Percentiles rank a stretch among this genome's conserved stretches.
Evolutionary conservation across 2,797 vertebrate genomes (phyloP).

Genomic region (Choloepus didactylus): DNA sequence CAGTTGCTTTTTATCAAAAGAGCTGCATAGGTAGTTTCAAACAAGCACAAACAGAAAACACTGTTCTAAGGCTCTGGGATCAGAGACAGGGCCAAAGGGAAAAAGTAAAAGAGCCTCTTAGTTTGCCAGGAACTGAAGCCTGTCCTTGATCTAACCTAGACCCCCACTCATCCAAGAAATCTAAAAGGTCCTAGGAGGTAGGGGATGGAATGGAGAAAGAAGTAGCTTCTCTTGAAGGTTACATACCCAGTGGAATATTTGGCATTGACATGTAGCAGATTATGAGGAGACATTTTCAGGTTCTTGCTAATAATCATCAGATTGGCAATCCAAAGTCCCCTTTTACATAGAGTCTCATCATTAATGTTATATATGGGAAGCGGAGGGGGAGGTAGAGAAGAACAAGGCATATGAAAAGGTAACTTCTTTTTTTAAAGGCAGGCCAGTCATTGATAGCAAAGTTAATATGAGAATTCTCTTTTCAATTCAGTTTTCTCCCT

Average conservation of each 20-base stretch:
- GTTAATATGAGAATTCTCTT: not conserved
- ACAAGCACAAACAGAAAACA: not conserved
- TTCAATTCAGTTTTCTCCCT: not conserved
- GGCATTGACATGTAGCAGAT: not conserved
- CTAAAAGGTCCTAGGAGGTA: not conserved
- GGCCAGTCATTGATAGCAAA: not conserved
- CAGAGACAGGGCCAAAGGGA: not conserved
- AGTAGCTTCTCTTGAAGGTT: not conserved
- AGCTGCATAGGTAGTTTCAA: not conserved
- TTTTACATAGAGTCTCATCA: not conserved
- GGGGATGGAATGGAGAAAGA: not conserved
- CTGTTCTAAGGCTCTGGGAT: not conserved
- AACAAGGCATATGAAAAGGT: not conserved
- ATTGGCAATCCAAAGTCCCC: not conserved
- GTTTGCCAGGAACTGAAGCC: not conserved
- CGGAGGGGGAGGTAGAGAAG: too few species aligned
- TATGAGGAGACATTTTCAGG: not conserved
- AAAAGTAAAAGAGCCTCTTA: not conserved
- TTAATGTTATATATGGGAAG: not conserved
- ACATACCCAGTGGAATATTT: not conserved
- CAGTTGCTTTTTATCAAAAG: constrained; percentile 23
- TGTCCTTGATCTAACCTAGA: not conserved
- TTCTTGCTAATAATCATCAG: not conserved
- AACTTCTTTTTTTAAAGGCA: not conserved
- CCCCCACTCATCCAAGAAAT: not conserved